Evolutionary conservation across 2,888 invertebrate species (phyloP).

Genomic region (Amiota communis): DNA sequence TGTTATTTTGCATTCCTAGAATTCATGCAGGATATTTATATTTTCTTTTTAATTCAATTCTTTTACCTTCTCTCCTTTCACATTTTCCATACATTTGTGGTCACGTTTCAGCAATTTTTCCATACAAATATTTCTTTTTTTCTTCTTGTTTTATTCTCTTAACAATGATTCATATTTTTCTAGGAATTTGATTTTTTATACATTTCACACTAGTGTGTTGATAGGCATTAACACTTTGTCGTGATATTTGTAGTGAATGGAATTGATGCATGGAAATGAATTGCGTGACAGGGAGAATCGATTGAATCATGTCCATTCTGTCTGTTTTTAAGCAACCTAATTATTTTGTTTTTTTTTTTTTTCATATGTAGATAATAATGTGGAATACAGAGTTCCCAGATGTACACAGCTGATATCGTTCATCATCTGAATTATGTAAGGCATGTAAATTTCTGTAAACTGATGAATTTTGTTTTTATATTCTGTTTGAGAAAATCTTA

Average conservation of each 20-base stretch:
- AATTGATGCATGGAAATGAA: constrained; percentile 51
- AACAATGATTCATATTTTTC: constrained; percentile 47
- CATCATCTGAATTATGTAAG: too few relatives aligned
- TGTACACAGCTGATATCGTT: too few relatives aligned
- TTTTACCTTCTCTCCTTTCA: neutral
- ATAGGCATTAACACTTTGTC: too few relatives aligned
- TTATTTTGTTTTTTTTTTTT: neutral
- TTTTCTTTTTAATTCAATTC: too few relatives aligned
- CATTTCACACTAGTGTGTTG: constrained; percentile 42
- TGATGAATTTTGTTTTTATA: too few relatives aligned
- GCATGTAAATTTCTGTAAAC: too few relatives aligned
- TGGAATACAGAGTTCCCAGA: too few relatives aligned
- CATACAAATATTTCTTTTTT: neutral
- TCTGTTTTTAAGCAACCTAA: neutral
- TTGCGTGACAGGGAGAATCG: neutral
- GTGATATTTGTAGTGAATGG: constrained; percentile 34
- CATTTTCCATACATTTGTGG: constrained; percentile 41
- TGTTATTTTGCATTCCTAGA: too few relatives aligned
- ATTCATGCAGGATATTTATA: too few relatives aligned
- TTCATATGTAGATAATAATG: too few relatives aligned
- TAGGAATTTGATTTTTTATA: constrained; percentile 36
- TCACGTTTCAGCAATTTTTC: constrained; percentile 59
- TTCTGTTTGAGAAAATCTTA: too few relatives aligned
- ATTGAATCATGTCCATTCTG: too few relatives aligned
- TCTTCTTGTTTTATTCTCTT: constrained; percentile 60